Evolutionary conservation across 1,140 invertebrate genomes (phyloP).

Genomic region (Magallana angulata): DNA sequence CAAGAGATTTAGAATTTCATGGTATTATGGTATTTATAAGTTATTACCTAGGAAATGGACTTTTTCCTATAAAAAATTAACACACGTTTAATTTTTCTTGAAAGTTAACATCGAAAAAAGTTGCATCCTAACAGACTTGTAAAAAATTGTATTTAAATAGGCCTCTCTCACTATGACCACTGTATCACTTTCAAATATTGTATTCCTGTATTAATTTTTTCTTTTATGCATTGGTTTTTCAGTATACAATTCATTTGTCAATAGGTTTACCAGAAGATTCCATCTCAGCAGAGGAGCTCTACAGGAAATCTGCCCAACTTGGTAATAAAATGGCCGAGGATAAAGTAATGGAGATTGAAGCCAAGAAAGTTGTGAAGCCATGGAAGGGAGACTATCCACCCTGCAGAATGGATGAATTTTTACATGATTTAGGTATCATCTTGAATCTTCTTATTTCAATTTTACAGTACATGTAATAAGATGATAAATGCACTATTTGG

Average conservation of each 20-base stretch:
- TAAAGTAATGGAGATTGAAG: constrained; percentile 58
- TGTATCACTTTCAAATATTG: too few relatives aligned
- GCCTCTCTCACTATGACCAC: too few relatives aligned
- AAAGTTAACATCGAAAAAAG: too few relatives aligned
- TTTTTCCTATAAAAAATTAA: too few relatives aligned
- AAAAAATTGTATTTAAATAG: too few relatives aligned
- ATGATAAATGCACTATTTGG: too few relatives aligned
- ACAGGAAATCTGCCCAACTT: constrained; percentile 62
- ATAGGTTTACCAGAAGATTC: constrained; percentile 67
- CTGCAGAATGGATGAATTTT: constrained; percentile 27
- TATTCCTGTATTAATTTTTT: too few relatives aligned
- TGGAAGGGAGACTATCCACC: constrained; percentile 48
- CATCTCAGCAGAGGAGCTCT: constrained; percentile 64
- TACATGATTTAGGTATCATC: not conserved
- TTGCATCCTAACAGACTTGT: too few relatives aligned
- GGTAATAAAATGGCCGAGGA: constrained; percentile 66
- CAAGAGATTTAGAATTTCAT: not conserved
- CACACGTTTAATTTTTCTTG: too few relatives aligned
- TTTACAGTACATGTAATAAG: too few relatives aligned
- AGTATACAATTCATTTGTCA: not conserved
- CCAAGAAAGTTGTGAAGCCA: constrained; percentile 37
- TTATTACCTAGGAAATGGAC: not conserved
- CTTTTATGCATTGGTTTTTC: too few relatives aligned
- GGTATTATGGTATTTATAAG: not conserved
- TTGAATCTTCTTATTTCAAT: too few relatives aligned